These are phyloP conservation scores for Oligia latruncula DNA, from an alignment of 2,888 invertebrate species.

Conservation along the genomic window DNA sequence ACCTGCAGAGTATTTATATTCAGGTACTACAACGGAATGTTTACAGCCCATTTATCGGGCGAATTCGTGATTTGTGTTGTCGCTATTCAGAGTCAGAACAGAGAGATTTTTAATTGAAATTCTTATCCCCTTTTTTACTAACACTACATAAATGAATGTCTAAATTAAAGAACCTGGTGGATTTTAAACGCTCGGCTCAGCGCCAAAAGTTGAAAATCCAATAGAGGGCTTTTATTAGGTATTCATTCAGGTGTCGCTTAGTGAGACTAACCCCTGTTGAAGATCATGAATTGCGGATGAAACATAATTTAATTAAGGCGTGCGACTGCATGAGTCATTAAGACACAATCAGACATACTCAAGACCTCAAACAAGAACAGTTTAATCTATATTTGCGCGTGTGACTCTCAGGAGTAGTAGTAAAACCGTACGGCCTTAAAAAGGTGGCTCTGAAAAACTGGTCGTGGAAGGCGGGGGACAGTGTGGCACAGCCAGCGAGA, in stretches of 20 bases:
- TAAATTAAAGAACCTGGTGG: not conserved
- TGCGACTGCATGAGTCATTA: not conserved
- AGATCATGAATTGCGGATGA: not conserved
- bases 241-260: not conserved
- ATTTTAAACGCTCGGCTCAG: not conserved
- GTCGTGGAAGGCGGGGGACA: too few species aligned
- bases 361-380: too few species aligned
- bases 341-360: not conserved
- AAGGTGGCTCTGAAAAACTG: not conserved
- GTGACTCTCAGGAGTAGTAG: too few species aligned
- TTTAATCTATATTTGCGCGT: too few species aligned
- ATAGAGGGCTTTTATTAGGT: not conserved
- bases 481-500: not conserved
- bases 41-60: conserved; percentile 9
- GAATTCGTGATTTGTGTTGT: conserved; percentile 2
- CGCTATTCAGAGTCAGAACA: not conserved
- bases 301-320: not conserved
- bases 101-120: conserved; percentile 20
- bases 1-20: not conserved
- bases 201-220: not conserved
- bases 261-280: not conserved
- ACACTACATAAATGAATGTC: not conserved
- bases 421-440: not conserved
- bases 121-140: not conserved
- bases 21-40: not conserved